Evolutionary conservation across 2,888 invertebrate species (phyloP), one percentile per base, ranked within the genome.

Genomic region (Lycaena phlaeas): DNA sequence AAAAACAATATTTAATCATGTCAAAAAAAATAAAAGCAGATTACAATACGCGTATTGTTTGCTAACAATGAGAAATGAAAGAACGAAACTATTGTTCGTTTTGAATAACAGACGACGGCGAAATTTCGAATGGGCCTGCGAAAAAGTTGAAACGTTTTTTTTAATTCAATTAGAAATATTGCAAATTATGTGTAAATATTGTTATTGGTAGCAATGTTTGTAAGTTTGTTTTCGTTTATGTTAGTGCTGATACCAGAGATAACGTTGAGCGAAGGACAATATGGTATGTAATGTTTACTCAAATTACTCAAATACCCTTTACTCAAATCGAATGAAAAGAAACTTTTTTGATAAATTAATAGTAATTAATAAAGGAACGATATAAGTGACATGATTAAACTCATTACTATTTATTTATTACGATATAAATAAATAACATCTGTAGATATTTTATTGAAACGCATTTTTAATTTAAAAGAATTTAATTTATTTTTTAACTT

Each of bases 71-170:
- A 11, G 12, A n/a, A 31, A 10, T 11, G 31, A 10, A 11, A 10
- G 31, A 18, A 22, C 18, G 39, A 29, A 17, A 14, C 26, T 40
- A 42, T 39, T 36, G 15, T 41, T 37, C 11, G 4, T 31, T 12
- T 1, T 2, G 11, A n/a, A 5, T 7, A 22, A 18, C 22, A 22
- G 34, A 34, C 11, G 22, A 34, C 17, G 1, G 1, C 12, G 22
- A 12, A 12, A 34, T 22, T 30, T 31, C 22, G 12, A 34, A 34
- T 22, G 22, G 22, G 22, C 34, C 7, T 9, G 22, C 12, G 22
- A 34, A 34, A 18, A 31, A 34, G 18, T 18, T 15, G 7, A 6
- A 10, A 10, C 11, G 15, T 5, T 5, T 7, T 1, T 14, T 27
- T 27, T 27, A 26, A 26, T 22, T 22, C 9, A 22, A 22, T 22